Evolutionary conservation across 2,113 vertebrate genomes (phyloP).

Genomic region (Dicentrarchus labrax): DNA sequence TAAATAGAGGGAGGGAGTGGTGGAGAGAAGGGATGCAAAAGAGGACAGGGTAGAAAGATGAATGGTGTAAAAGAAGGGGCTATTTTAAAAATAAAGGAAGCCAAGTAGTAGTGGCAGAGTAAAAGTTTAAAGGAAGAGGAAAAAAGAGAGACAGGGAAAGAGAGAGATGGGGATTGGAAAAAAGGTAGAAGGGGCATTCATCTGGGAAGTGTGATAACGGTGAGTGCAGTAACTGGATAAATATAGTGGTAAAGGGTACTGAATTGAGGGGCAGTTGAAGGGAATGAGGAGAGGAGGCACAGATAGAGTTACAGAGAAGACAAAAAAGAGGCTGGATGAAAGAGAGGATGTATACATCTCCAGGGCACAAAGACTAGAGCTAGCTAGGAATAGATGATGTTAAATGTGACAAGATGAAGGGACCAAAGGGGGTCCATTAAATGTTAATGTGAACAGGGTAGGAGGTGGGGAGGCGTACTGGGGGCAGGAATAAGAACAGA

Average conservation of each 20-base stretch:
- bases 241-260: constrained; percentile 41
- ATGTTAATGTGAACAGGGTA: constrained; percentile 67
- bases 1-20: not conserved
- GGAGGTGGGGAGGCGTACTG: constrained; percentile 26
- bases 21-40: not conserved
- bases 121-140: constrained; percentile 4
- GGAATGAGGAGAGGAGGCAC: constrained; percentile 24
- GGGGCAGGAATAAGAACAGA: constrained; percentile 60
- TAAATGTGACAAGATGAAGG: constrained; percentile 71
- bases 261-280: constrained; percentile 42
- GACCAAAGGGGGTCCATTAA: constrained; percentile 69
- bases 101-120: not conserved
- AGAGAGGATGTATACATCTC: constrained; percentile 63
- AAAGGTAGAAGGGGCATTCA: constrained; percentile 26
- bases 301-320: constrained; percentile 40
- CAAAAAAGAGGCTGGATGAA: constrained; percentile 38
- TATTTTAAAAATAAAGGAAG: not conserved
- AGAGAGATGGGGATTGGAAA: not conserved
- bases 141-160: not conserved
- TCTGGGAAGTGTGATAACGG: constrained; percentile 55
- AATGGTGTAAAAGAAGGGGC: not conserved
- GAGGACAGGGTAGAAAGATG: not conserved
- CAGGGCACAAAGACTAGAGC: constrained; percentile 46
- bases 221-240: constrained; percentile 47
- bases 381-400: constrained; percentile 61